Base-by-base conservation (phyloP, 2,113 vertebrate species). In the Panurus biarmicus region DNA sequence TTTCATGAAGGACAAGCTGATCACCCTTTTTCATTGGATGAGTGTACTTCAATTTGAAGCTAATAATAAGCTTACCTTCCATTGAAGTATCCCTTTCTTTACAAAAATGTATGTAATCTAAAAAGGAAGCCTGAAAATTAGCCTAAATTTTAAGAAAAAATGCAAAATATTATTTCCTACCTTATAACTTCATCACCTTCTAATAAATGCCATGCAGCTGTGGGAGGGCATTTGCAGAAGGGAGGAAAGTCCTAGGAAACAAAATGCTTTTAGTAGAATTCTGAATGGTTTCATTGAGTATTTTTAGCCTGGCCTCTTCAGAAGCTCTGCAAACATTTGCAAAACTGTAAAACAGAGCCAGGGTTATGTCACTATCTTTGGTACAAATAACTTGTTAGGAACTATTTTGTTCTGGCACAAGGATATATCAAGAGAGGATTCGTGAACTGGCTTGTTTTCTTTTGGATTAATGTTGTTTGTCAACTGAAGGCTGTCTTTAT, bases 281-380 rank as follows among this genome's bases (percentile, higher is more conserved):
- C 71, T 96, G 89, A 96, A 96, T 92, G 91, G 89, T 90, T 93
- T 94, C 91, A 96, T 94, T 96, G 95, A 96, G 77, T 94, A 94
- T 95, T 96, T 91, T 96, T 90, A 96, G 90, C 65, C 48, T 56
- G 78, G 94, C 79, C 86, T 95, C 87, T 85, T 85, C 90, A 95
- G 94, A 94, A 95, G 74, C 71, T 91, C 73, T 81, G 84, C 86
- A 97, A 96, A 96, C 89, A 95, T 95, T 95, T 92, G 81, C 82
- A 93, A 93, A 87, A 92, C 82, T 83, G 85, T 69, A 50, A 78
- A 93, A 29, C 66, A 64, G 78, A 94, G 93, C 89, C 95, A 96
- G 83, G 60, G 85, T 93, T 96, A 93, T 92, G 94, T 94, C 94
- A 91, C 90, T 94, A 69, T 90, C 94, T 84, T 96, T 51, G 71